Evolutionary conservation across 2,113 vertebrate genomes (phyloP).

Genomic region (Canis aureus): DNA sequence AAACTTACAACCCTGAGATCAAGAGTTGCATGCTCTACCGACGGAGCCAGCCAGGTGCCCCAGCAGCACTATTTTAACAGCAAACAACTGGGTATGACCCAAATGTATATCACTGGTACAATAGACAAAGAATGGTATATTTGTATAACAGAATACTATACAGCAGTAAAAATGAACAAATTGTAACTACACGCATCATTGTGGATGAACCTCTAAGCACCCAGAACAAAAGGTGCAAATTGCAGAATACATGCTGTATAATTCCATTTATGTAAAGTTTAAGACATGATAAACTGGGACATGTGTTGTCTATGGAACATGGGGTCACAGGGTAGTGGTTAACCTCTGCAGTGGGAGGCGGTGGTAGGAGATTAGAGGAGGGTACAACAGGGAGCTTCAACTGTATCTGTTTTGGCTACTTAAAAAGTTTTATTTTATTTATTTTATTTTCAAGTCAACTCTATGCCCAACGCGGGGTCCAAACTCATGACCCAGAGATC

Average conservation of each 20-base stretch:
- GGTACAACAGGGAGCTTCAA: not conserved
- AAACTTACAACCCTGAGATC: not conserved
- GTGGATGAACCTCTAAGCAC: not conserved
- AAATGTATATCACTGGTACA: not conserved
- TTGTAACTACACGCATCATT: not conserved
- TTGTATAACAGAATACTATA: not conserved
- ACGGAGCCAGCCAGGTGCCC: no score
- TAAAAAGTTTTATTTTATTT: not conserved
- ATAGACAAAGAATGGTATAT: not conserved
- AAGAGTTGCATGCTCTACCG: not conserved
- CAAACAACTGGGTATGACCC: not conserved
- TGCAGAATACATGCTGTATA: not conserved
- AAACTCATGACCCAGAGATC: not conserved
- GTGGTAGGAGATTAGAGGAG: not conserved
- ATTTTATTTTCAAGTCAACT: not conserved
- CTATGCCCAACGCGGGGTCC: not conserved
- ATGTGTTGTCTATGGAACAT: not conserved
- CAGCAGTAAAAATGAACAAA: not conserved
- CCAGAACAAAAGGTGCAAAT: not conserved
- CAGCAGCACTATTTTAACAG: not conserved
- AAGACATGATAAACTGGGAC: not conserved
- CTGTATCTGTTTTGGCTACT: not conserved
- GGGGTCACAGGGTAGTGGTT: not conserved
- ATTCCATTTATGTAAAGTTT: constrained; percentile 11
- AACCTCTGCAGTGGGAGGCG: not conserved